These are phyloP conservation scores for Caracal caracal DNA, from an alignment of 2,113 vertebrate species.

Conservation along the genomic window DNA sequence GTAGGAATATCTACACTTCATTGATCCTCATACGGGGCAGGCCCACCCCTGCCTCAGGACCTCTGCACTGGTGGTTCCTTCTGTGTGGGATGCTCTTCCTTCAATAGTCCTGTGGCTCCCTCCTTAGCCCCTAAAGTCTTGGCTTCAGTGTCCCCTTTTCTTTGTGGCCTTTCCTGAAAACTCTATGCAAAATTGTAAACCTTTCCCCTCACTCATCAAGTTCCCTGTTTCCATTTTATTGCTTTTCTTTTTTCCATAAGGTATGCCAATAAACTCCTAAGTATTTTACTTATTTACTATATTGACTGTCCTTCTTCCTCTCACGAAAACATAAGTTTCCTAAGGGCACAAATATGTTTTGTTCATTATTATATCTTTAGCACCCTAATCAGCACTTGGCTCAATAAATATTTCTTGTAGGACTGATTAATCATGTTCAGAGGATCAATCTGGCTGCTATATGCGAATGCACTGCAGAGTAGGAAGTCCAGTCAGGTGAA, in stretches of 20 bases:
- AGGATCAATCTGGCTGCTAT: not conserved
- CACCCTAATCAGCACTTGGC: not conserved
- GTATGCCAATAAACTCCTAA: not conserved
- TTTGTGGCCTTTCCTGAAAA: not conserved
- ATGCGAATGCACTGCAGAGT: not conserved
- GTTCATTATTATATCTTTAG: not conserved
- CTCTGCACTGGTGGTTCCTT: not conserved
- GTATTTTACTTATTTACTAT: slow-evolving; percentile 1
- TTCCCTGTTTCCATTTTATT: not conserved
- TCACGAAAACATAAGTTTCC: not conserved
- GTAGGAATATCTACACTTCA: not conserved
- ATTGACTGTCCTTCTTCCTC: not conserved
- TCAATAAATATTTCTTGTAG: not conserved
- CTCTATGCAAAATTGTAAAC: not conserved
- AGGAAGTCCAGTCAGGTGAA: not conserved
- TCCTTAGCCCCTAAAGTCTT: not conserved
- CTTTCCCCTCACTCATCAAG: not conserved
- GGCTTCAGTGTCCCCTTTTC: not conserved
- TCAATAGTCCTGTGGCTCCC: not conserved
- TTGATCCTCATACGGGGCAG: not conserved
- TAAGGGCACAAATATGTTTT: not conserved
- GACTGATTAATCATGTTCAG: not conserved
- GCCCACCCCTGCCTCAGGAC: not conserved
- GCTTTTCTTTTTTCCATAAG: not conserved
- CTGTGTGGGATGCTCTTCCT: not conserved